These are phyloP conservation scores for Sesia apiformis DNA, from an alignment of 2,888 invertebrate species.

Conservation along the genomic window DNA sequence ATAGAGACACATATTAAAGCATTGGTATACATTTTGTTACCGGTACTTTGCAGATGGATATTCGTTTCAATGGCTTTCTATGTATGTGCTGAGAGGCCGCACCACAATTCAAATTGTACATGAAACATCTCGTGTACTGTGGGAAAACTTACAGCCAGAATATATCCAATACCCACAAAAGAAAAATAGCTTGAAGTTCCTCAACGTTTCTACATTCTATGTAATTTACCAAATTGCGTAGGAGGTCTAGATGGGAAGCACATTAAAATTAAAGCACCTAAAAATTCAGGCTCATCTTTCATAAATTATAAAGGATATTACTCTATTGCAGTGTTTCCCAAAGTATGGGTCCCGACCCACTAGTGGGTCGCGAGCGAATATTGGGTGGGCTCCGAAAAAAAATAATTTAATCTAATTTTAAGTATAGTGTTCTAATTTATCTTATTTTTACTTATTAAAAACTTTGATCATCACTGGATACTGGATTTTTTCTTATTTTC, in stretches of 20 bases:
- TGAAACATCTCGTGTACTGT: slow-evolving; percentile 9
- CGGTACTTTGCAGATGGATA: not conserved
- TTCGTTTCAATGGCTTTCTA: not conserved
- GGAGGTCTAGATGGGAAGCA: slow-evolving; percentile 17
- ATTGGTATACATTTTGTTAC: not conserved
- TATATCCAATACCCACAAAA: slow-evolving; percentile 9
- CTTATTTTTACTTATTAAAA: no score
- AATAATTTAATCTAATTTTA: no score
- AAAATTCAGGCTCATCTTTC: slow-evolving; percentile 12
- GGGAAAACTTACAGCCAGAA: slow-evolving; percentile 9
- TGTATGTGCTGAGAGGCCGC: not conserved
- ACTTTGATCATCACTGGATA: no score
- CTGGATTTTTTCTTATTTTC: no score
- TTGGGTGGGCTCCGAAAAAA: no score
- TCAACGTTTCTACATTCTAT: slow-evolving; percentile 11
- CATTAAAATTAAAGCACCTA: slow-evolving; percentile 12
- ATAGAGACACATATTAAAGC: not conserved
- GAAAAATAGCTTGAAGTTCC: slow-evolving; percentile 11
- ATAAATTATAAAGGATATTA: slow-evolving; percentile 16
- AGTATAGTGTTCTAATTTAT: no score
- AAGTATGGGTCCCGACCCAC: no score
- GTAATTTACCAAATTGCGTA: slow-evolving; percentile 17
- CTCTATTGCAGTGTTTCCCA: no score
- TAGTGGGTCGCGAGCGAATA: no score
- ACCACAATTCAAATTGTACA: slow-evolving; percentile 6